Evolutionary conservation across 2,113 vertebrate species (phyloP), one percentile per base, ranked within the genome.

Genomic region (Opisthocomus hoazin): DNA sequence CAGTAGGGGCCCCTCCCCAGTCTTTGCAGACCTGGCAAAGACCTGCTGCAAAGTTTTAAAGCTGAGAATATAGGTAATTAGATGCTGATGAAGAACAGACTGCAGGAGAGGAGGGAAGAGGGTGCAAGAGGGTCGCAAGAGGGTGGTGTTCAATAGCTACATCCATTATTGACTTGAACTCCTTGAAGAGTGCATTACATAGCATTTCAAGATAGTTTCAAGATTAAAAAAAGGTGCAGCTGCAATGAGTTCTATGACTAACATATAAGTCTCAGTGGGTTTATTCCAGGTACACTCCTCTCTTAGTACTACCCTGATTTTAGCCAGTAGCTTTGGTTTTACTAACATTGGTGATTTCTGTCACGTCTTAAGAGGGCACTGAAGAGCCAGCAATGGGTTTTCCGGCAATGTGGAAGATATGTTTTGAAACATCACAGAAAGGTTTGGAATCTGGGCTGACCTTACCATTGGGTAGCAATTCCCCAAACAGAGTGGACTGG

Each of bases 111-210:
- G n/a, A 82, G n/a, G 46, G 45, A 61, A 73, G 51, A 66, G 41
- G 6, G 4, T 54, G 30, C 82, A 70, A 94, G 70, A 58, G 12
- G 12, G 10, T 75, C 92, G 23, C 79, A 64, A 77, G 80, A 57
- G 45, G 19, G 23, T 71, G 43, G 2, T 51, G 16, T 37, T 89
- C 56, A 71, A 26, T 51, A 77, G 34, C 23, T 84, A 2, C 41
- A 39, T 89, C 43, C 48, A 14, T 82, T 95, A 74, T 14, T 89
- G 84, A 39, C 43, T 60, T 82, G 32, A 81, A 60, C 30, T 93
- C 30, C 29, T 76, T 84, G 64, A 89, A 34, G 39, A 87, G 34
- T 48, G 41, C 27, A 7, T 80, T 80, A 70, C 34, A 22, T 41
- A 32, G 21, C n/a, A n/a, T n/a, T n/a, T n/a, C n/a, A n/a, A n/a